These are phyloP conservation scores for Halictus quadricinctus DNA, from an alignment of 2,888 invertebrate genomes.

Conservation along the genomic window DNA sequence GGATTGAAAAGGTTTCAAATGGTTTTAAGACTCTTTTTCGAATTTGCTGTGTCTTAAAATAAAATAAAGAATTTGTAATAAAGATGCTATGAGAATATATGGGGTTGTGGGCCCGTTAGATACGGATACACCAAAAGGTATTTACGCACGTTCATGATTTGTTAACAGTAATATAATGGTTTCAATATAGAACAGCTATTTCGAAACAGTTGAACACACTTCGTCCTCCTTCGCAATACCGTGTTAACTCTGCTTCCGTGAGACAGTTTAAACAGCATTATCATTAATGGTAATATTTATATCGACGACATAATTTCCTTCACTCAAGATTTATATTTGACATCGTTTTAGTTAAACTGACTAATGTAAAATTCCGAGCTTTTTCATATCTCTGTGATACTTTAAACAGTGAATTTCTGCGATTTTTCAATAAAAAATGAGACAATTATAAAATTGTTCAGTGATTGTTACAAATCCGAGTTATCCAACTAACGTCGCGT, in stretches of 20 bases:
- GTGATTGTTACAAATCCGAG: too few species aligned
- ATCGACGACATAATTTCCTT: background rate
- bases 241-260: background rate
- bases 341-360: too few species aligned
- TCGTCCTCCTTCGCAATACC: background rate
- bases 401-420: too few species aligned
- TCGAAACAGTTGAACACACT: slow-evolving; percentile 6
- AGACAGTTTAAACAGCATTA: background rate
- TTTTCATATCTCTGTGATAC: too few species aligned
- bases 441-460: too few species aligned
- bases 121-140: background rate
- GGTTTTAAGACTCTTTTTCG: background rate
- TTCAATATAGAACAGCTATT: slow-evolving; percentile 21
- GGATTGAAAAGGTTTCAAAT: background rate
- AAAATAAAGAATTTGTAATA: background rate
- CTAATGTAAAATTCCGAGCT: too few species aligned
- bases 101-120: background rate
- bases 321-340: background rate
- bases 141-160: background rate
- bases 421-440: too few species aligned
- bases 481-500: too few species aligned
- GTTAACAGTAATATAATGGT: slow-evolving; percentile 5
- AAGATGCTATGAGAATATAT: background rate
- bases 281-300: background rate
- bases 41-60: background rate